Evolutionary conservation across 2,113 vertebrate genomes (phyloP), one percentile per base, ranked within the genome.

Genomic region (Glareola pratincola): DNA sequence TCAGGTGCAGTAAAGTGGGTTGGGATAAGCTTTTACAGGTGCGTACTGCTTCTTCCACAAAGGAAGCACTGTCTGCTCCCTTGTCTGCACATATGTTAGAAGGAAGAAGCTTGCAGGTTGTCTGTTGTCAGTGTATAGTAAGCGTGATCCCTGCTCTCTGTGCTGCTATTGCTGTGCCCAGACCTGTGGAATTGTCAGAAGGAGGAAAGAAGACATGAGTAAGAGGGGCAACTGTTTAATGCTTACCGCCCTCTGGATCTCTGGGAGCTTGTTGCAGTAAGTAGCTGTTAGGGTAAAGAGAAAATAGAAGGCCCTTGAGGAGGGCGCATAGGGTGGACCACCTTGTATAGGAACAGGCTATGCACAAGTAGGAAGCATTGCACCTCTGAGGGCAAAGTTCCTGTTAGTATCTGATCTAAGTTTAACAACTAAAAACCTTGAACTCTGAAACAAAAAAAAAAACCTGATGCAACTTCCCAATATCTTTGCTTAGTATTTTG

Each of bases 401-500:
- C 47, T 76, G 6, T 76, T 62, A 8, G 11, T 81, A 60, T 94
- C 77, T n/a, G 22, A 63, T 91, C 54, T 34, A 79, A 85, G 62
- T 87, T 90, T 75, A 88, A 79, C 24, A 76, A 41, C 32, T 57
- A 43, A 80, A 78, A 22, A 27, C 0, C 2, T 12, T 2, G 12
- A 73, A 76, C 60, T 78, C 37, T 71, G 68, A 74, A 93, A 72
- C 4, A 59, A 67, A 71, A 51, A 54, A 90, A n/a, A 18, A 29
- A 26, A 34, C 8, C 16, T 21, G 13, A n/a, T 91, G 39, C 53
- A 75, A 30, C 45, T 81, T 96, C 74, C 45, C 45, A 43, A 1
- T 75, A 24, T 80, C 69, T 88, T 76, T 71, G 47, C 64, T 74
- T 92, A 80, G 77, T 73, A 50, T 87, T 89, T 93, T 94, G 84